Evolutionary conservation across 2,113 vertebrate species (phyloP).

Genomic region (Conger conger): DNA sequence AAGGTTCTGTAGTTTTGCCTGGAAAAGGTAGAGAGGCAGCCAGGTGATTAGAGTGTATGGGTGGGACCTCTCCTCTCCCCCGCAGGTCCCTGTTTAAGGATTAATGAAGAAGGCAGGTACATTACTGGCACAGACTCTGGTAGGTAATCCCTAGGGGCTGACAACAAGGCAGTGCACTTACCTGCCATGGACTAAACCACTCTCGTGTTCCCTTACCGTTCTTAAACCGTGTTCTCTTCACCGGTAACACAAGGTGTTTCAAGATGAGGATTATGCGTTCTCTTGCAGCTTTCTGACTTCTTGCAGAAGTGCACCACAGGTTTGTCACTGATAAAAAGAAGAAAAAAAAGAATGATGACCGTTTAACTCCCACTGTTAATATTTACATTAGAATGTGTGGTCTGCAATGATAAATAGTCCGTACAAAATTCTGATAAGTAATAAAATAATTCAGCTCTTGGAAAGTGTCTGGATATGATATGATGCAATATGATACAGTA

Average conservation of each 20-base stretch:
- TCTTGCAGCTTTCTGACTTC: constrained; percentile 14
- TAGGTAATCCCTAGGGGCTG: neutral
- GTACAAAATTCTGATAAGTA: neutral
- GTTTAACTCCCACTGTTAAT: neutral
- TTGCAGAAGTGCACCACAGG: constrained; percentile 32
- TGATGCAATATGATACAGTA: neutral
- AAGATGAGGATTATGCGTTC: neutral
- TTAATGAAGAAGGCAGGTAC: constrained; percentile 11
- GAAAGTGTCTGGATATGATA: neutral
- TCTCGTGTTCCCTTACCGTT: neutral
- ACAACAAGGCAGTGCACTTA: neutral
- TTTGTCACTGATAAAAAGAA: too few relatives aligned
- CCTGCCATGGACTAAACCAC: neutral
- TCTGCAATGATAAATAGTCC: neutral
- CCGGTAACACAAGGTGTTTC: neutral
- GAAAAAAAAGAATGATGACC: neutral
- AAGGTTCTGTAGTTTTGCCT: neutral
- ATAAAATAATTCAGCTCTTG: neutral
- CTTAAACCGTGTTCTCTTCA: constrained; percentile 33
- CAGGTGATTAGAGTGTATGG: neutral
- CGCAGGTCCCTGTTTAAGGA: neutral
- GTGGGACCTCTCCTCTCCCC: neutral
- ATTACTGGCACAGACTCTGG: constrained; percentile 1
- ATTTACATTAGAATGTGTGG: neutral
- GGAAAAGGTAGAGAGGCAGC: neutral